These are phyloP conservation scores for Arctocebus calabarensis DNA, from an alignment of 2,797 vertebrate species.

Conservation along the genomic window DNA sequence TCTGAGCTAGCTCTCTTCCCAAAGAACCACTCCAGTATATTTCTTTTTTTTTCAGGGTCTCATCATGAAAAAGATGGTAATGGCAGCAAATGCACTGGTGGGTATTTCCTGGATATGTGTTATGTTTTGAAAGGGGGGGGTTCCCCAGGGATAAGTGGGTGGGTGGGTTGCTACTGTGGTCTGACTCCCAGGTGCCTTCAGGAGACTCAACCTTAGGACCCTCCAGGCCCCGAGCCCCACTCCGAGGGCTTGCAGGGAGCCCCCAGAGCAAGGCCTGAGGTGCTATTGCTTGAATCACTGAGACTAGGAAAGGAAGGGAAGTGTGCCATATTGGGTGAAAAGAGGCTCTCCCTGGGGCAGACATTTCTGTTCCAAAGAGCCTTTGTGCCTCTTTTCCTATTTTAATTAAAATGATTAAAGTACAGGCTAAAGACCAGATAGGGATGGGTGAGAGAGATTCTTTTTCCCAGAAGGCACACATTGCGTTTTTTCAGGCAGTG, in stretches of 20 bases:
- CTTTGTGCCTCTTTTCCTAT: background rate
- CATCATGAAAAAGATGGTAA: conserved; percentile 26
- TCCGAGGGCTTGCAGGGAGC: background rate
- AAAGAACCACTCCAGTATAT: background rate
- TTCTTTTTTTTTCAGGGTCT: conserved; percentile 77
- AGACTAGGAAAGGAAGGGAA: background rate
- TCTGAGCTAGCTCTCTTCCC: background rate
- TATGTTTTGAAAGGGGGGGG: background rate
- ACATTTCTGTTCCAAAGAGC: background rate
- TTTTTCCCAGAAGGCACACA: background rate
- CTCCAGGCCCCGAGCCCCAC: fast-evolving
- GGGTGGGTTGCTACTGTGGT: background rate
- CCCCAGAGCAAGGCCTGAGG: background rate
- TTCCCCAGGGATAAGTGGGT: background rate
- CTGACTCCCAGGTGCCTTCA: background rate
- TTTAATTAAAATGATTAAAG: background rate
- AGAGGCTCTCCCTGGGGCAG: background rate
- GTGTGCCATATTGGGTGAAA: background rate
- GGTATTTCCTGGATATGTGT: conserved; percentile 49
- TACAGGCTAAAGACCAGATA: background rate
- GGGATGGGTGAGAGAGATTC: background rate
- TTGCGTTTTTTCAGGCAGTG: background rate
- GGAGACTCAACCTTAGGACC: background rate
- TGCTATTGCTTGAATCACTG: background rate
- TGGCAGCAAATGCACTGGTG: conserved; percentile 71